These are phyloP conservation scores for Ophion obscuratus DNA, from an alignment of 2,888 invertebrate genomes.

Conservation along the genomic window DNA sequence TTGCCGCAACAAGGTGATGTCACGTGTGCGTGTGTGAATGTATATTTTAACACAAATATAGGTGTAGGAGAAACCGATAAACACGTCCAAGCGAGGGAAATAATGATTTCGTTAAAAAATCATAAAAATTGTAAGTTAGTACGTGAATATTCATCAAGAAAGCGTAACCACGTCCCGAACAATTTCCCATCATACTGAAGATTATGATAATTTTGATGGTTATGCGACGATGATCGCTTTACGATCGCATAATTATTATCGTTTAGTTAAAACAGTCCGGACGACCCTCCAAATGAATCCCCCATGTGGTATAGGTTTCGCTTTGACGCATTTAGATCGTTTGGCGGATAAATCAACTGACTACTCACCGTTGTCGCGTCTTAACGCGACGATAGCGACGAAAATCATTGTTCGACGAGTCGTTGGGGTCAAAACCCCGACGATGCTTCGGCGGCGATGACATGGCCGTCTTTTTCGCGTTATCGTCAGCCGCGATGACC, in stretches of 20 bases:
- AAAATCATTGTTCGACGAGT: slow-evolving; percentile 77
- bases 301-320: neutral
- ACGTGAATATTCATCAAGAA: too few species aligned
- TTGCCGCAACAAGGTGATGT: slow-evolving; percentile 32
- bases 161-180: too few species aligned
- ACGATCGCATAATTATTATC: too few species aligned
- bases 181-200: too few species aligned
- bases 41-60: slow-evolving; percentile 42
- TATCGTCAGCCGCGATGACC: slow-evolving; percentile 69
- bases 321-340: slow-evolving; percentile 46
- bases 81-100: slow-evolving; percentile 52
- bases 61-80: slow-evolving; percentile 19
- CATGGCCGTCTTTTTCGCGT: slow-evolving; percentile 75
- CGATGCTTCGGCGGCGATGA: slow-evolving; percentile 81
- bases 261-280: too few species aligned
- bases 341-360: slow-evolving; percentile 38
- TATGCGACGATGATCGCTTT: too few species aligned
- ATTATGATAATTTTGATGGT: too few species aligned
- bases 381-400: slow-evolving; percentile 81
- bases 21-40: slow-evolving; percentile 46
- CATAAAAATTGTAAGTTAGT: neutral
- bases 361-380: slow-evolving; percentile 81
- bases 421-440: slow-evolving; percentile 80
- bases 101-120: neutral
- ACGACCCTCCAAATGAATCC: neutral